phyloP scores from a whole-genome alignment of 1,140 invertebrate species.

The Drosophila kepulauana region DNA sequence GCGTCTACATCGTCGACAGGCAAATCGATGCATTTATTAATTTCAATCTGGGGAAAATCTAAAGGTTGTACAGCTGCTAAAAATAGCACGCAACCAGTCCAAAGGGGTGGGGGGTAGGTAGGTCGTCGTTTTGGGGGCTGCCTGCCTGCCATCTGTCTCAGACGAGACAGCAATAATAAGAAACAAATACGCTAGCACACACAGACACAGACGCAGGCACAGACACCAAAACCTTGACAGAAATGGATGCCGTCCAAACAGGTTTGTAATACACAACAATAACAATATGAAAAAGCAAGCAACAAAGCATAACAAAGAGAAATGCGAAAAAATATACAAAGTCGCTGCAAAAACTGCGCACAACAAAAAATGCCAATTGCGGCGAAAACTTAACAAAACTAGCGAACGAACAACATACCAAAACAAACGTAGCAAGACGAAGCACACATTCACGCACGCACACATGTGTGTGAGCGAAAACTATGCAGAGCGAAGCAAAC shows the following conservation, averaged over 20 bases:
- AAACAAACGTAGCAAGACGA: constrained; percentile 63
- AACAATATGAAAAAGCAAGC: constrained; percentile 12
- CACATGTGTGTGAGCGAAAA: constrained; percentile 38
- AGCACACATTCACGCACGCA: not conserved
- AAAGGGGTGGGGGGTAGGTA: constrained; percentile 3
- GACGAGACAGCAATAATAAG: constrained; percentile 47
- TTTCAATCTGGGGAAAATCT: constrained; percentile 40
- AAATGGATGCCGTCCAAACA: constrained; percentile 57
- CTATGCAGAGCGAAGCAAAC: constrained; percentile 70
- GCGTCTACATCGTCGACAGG: not conserved
- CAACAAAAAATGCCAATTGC: constrained; percentile 38
- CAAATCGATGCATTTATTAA: constrained; percentile 28
- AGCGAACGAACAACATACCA: constrained; percentile 68
- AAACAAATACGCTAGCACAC: constrained; percentile 18
- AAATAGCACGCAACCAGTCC: constrained; percentile 49
- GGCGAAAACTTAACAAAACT: constrained; percentile 46
- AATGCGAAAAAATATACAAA: constrained; percentile 51
- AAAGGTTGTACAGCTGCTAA: constrained; percentile 56
- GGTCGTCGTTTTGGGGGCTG: constrained; percentile 9
- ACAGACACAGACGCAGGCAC: constrained; percentile 21
- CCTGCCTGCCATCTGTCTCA: constrained; percentile 58
- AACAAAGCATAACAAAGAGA: constrained; percentile 55
- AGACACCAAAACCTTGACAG: constrained; percentile 45
- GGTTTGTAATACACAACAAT: constrained; percentile 59
- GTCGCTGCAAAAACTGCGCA: constrained; percentile 30